Conservation (phyloP, 2,888 invertebrate genomes). For the Megaustenia siamemsis region DNA sequence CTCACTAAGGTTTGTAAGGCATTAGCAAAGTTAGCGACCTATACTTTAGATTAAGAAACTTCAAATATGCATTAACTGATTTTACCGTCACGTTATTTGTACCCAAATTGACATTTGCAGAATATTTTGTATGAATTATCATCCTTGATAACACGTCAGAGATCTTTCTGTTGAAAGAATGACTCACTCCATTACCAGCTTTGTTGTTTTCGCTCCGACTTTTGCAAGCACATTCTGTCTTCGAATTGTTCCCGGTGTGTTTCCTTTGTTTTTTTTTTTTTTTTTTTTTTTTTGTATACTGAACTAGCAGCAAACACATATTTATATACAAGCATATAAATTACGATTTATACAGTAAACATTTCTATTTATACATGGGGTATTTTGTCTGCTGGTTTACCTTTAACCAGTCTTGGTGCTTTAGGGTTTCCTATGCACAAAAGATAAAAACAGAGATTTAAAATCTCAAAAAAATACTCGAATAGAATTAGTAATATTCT, state of each 20-base stretch:
- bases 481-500: neutral
- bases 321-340: constrained; percentile 15
- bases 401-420: constrained; percentile 11
- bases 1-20: no score
- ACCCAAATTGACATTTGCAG: no score
- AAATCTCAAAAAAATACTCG: neutral
- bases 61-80: no score
- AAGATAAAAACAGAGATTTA: neutral
- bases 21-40: no score
- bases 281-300: neutral
- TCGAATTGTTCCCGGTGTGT: constrained; percentile 5
- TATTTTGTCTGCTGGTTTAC: constrained; percentile 9
- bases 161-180: no score
- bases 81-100: no score
- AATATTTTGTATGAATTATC: no score
- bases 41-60: no score
- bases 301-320: constrained; percentile 30
- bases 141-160: no score
- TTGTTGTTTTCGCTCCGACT: no score
- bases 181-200: no score
- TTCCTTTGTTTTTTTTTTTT: neutral
- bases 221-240: neutral
- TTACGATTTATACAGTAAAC: neutral
- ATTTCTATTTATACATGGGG: neutral
- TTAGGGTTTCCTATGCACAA: constrained; percentile 32